Evolutionary conservation across 2,113 vertebrate species (phyloP), one percentile per base, ranked within the genome.

Genomic region (Phodopus roborovskii): DNA sequence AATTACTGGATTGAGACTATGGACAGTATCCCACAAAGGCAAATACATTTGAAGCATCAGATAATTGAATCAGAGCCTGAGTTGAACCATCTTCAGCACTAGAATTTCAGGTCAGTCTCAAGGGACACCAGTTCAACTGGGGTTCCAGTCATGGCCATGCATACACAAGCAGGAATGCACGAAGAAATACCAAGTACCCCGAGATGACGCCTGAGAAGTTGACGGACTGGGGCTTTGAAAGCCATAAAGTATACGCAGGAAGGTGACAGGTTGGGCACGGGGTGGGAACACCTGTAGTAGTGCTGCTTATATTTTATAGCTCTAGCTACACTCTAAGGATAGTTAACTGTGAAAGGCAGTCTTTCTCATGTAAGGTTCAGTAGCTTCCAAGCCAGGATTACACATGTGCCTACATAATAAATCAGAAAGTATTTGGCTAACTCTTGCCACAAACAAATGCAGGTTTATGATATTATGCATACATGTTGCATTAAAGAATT

Each of bases 401-500:
- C 78, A 77, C 90, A 75, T 74, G 79, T 81, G 71, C 64, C 81
- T 73, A 93, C 8, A 90, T 50, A 92, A 88, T 64, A 60, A 71
- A 83, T 97, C 90, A 84, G 84, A 95, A 92, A 91, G 78, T 50
- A 15, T 36, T 58, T 79, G 88, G 66, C 68, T 94, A 96, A 77
- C 88, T 66, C 71, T 96, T 85, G 79, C 66, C 86, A 87, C 42
- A 97, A 90, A 96, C 12, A 85, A 75, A 93, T 36, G 42, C 56
- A 68, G 39, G 48, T 45, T 62, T 79, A 73, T 39, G 20, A 73
- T 79, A 62, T 64, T 89, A 89, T 11, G 68, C 77, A 66, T 39
- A 22, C 20, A n/a, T 39, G 53, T 39, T 58, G 33, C 78, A n/a
- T 26, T 82, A 82, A 13, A 39, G 36, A 39, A 82, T 58, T 81